These are phyloP conservation scores for Coranthus polyacanthus DNA, from an alignment of 2,797 vertebrate genomes.

Conservation along the genomic window DNA sequence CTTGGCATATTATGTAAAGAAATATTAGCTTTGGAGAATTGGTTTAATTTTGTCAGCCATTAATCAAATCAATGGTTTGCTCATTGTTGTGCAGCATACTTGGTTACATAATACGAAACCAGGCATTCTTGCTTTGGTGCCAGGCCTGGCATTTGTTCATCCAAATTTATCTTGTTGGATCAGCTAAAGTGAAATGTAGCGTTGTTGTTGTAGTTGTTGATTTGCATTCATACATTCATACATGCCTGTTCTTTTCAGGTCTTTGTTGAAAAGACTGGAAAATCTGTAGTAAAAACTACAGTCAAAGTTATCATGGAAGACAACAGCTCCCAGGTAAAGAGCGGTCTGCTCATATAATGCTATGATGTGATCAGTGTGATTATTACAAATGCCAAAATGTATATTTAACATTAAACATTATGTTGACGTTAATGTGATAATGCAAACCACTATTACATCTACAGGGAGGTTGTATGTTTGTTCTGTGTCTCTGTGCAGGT, in stretches of 20 bases:
- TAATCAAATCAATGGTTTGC: background rate
- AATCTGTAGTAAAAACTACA: constrained; percentile 87
- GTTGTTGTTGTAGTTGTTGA: background rate
- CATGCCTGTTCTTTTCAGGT: constrained; percentile 77
- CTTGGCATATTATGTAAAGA: background rate
- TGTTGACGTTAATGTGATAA: no score
- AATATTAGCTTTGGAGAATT: background rate
- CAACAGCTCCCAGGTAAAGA: constrained; percentile 89
- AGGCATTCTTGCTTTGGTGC: constrained; percentile 3
- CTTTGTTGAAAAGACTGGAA: constrained; percentile 83
- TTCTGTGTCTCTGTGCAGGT: constrained; percentile 74
- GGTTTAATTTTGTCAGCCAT: constrained; percentile 5
- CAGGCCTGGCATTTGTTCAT: constrained; percentile 1
- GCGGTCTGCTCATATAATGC: constrained; percentile 1
- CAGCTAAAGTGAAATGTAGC: background rate
- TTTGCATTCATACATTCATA: constrained; percentile 42
- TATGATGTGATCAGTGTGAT: constrained; percentile 9
- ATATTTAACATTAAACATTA: no score
- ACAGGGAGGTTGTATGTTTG: no score
- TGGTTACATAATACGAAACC: constrained; percentile 2
- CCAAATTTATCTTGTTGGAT: background rate
- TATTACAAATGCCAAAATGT: background rate
- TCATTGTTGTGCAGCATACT: background rate
- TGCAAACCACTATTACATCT: no score
- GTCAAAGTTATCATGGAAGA: constrained; percentile 89